phyloP scores from a whole-genome alignment of 2,888 invertebrate genomes.

The Nymphalis polychloros region DNA sequence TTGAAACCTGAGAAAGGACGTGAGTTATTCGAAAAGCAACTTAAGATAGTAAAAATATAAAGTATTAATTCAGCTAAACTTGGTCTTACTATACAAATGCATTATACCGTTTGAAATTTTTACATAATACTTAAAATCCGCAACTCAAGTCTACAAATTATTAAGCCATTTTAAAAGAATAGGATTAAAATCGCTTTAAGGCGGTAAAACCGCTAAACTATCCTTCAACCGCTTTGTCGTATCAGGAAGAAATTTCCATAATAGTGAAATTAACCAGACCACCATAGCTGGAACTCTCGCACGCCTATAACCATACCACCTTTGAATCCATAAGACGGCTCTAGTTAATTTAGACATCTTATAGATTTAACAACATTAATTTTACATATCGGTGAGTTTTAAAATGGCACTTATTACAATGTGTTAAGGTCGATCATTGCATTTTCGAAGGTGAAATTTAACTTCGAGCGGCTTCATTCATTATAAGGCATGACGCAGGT shows the following conservation, averaged over 20 bases:
- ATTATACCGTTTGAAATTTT: not conserved
- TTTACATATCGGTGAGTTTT: not conserved
- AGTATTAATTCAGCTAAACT: no score
- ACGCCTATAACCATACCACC: constrained; percentile 9
- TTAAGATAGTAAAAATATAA: no score
- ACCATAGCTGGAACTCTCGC: constrained; percentile 34
- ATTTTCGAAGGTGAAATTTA: not conserved
- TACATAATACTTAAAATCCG: constrained; percentile 12
- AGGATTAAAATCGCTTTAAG: constrained; percentile 30
- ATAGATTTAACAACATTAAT: constrained; percentile 22
- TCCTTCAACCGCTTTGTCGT: constrained; percentile 33
- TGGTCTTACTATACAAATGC: not conserved
- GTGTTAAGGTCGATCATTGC: constrained; percentile 24
- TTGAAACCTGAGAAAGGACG: no score
- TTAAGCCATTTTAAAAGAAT: constrained; percentile 25
- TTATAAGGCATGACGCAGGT: constrained; percentile 41
- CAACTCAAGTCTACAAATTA: constrained; percentile 20
- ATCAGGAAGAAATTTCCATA: constrained; percentile 41
- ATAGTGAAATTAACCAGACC: constrained; percentile 42
- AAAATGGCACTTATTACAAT: constrained; percentile 14
- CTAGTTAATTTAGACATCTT: constrained; percentile 42
- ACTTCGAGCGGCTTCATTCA: constrained; percentile 39
- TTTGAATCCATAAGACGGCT: constrained; percentile 25
- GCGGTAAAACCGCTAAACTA: constrained; percentile 32
- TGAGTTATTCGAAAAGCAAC: no score